Conservation (phyloP, 2,888 invertebrate genomes). For the Hetaerina titia region DNA sequence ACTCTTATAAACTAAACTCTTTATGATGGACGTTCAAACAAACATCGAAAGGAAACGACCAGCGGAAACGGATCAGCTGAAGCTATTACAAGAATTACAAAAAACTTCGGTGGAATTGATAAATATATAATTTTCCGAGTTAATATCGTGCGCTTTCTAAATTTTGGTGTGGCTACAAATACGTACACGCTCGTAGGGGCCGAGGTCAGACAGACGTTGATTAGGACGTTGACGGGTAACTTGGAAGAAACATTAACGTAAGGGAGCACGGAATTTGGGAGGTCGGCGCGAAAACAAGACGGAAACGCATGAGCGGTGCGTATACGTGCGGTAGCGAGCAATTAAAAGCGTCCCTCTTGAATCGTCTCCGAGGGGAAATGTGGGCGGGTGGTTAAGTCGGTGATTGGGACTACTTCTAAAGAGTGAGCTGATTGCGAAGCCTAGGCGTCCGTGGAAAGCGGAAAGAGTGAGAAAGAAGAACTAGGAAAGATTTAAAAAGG, state of each 20-base stretch:
- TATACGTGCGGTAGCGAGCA: not conserved
- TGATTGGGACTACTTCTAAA: not conserved
- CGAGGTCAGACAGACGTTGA: not conserved
- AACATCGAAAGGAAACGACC: not conserved
- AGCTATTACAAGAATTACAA: too few relatives aligned
- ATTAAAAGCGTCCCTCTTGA: not conserved
- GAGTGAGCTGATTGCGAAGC: not conserved
- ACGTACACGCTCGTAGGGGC: not conserved
- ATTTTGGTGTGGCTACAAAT: too few relatives aligned
- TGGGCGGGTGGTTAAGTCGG: not conserved
- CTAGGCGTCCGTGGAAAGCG: not conserved
- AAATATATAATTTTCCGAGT: too few relatives aligned
- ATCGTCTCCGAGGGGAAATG: not conserved
- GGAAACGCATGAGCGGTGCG: not conserved
- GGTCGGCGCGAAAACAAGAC: not conserved
- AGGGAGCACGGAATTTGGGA: not conserved
- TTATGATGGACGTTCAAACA: too few relatives aligned
- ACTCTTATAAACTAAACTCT: too few relatives aligned
- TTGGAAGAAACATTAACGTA: not conserved
- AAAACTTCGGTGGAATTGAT: too few relatives aligned
- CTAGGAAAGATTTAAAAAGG: not conserved
- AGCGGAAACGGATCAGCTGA: too few relatives aligned
- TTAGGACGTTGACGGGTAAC: not conserved
- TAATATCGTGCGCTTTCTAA: too few relatives aligned
- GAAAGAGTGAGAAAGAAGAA: not conserved